phyloP scores from a whole-genome alignment of 2,113 vertebrate species.

The Tonatia bakeri region DNA sequence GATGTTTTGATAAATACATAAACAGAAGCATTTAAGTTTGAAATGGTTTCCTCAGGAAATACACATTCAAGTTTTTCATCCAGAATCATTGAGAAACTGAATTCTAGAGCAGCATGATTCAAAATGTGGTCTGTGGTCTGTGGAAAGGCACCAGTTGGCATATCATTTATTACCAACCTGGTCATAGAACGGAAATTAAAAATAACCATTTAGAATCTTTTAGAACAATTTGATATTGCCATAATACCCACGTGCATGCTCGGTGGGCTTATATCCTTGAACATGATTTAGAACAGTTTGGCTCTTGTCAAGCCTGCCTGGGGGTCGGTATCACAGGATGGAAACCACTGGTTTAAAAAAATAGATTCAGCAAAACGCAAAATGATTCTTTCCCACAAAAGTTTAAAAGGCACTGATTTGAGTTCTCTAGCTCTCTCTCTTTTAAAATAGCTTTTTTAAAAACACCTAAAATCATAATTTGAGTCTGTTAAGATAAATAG shows the following conservation, averaged over 20 bases:
- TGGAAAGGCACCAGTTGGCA: neutral
- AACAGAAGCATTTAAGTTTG: neutral
- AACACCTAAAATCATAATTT: neutral
- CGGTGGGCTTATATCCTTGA: neutral
- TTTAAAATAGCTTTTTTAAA: neutral
- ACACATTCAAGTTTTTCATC: neutral
- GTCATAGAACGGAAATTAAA: neutral
- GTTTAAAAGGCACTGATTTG: neutral
- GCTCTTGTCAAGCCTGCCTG: neutral
- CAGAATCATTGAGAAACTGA: neutral
- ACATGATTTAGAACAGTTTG: neutral
- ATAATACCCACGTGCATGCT: neutral
- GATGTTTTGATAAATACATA: neutral
- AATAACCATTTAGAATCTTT: neutral
- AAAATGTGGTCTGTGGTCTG: neutral
- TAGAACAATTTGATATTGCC: neutral
- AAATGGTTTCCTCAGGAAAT: neutral
- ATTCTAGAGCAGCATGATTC: neutral
- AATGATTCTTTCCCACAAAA: neutral
- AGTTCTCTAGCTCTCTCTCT: neutral
- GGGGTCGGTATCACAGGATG: neutral
- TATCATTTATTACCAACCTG: neutral
- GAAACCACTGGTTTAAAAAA: neutral
- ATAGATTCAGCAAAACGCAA: neutral
- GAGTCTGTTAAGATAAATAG: neutral